Evolutionary conservation across 2,113 vertebrate genomes (phyloP).

Genomic region (Prietella phreatophila): DNA sequence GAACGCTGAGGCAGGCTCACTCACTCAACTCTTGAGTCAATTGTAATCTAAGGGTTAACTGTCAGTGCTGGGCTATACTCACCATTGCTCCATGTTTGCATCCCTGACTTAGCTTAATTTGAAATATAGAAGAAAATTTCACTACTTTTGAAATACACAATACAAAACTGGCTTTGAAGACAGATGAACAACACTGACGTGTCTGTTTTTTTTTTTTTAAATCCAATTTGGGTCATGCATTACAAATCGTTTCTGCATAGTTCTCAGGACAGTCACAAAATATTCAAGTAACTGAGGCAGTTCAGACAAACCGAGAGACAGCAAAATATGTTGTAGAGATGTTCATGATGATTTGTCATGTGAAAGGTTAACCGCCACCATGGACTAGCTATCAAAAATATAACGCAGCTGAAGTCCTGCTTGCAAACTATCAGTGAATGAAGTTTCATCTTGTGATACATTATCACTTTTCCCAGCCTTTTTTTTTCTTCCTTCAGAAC

Average conservation of each 20-base stretch:
- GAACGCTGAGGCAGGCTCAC: background rate
- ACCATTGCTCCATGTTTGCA: slow-evolving; percentile 82
- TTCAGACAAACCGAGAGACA: slow-evolving; percentile 22
- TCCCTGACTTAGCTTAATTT: slow-evolving; percentile 83
- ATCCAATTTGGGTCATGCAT: slow-evolving; percentile 52
- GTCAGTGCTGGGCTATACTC: slow-evolving; percentile 68
- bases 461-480: background rate
- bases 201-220: background rate
- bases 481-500: background rate
- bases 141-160: slow-evolving; percentile 65
- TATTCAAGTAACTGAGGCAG: background rate
- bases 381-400: background rate
- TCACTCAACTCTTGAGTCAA: slow-evolving; percentile 5
- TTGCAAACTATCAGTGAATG: background rate
- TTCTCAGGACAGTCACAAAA: slow-evolving; percentile 9
- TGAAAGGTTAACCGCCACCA: background rate
- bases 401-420: background rate
- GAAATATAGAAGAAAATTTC: slow-evolving; percentile 79
- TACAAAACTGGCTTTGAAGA: slow-evolving; percentile 55
- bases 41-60: slow-evolving; percentile 36
- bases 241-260: slow-evolving; percentile 38
- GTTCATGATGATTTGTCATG: background rate
- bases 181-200: slow-evolving; percentile 64
- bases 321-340: slow-evolving; percentile 10
- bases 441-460: background rate